A percentile compares a stretch with the other conserved stretches of the same genome.
Evolutionary conservation across 2,888 invertebrate species (phyloP).

Genomic region (Eretmocerus hayati): DNA sequence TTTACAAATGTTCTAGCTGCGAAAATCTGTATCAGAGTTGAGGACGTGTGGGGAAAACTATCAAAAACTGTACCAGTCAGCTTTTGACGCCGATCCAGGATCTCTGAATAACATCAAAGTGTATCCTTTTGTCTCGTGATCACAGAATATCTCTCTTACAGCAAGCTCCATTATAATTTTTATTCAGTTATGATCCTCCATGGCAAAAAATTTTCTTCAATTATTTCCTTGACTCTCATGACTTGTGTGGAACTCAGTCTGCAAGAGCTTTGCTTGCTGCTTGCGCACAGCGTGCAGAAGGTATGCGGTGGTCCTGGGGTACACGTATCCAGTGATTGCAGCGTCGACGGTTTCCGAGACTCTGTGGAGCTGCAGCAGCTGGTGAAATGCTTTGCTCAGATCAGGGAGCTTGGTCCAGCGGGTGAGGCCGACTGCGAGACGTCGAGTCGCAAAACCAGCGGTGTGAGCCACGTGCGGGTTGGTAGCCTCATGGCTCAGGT

Average conservation of each 20-base stretch:
- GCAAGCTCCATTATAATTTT: not conserved
- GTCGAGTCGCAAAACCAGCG: slow-evolving; percentile 36
- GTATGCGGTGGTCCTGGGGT: slow-evolving; percentile 49
- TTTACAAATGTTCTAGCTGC: slow-evolving; percentile 51
- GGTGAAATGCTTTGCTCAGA: slow-evolving; percentile 38
- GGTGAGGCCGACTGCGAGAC: slow-evolving; percentile 40
- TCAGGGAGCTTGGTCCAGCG: slow-evolving; percentile 40
- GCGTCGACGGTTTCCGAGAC: slow-evolving; percentile 34
- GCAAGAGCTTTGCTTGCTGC: slow-evolving; percentile 70
- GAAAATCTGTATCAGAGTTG: slow-evolving; percentile 68
- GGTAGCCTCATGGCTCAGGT: slow-evolving; percentile 55
- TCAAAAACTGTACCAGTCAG: slow-evolving; percentile 71
- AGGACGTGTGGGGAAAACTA: slow-evolving; percentile 66
- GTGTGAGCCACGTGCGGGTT: slow-evolving; percentile 43
- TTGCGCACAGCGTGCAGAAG: slow-evolving; percentile 69
- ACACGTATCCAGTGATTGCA: slow-evolving; percentile 9
- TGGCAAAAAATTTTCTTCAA: not conserved
- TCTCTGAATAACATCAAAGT: slow-evolving; percentile 62
- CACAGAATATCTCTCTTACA: not conserved
- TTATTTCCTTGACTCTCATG: not conserved
- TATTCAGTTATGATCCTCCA: not conserved
- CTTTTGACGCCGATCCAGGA: slow-evolving; percentile 78
- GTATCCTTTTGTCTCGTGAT: slow-evolving; percentile 33
- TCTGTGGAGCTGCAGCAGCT: slow-evolving; percentile 42
- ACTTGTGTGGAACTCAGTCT: too few relatives aligned